phyloP scores from a whole-genome alignment of 1,140 invertebrate species.

The Orius insidiosus region DNA sequence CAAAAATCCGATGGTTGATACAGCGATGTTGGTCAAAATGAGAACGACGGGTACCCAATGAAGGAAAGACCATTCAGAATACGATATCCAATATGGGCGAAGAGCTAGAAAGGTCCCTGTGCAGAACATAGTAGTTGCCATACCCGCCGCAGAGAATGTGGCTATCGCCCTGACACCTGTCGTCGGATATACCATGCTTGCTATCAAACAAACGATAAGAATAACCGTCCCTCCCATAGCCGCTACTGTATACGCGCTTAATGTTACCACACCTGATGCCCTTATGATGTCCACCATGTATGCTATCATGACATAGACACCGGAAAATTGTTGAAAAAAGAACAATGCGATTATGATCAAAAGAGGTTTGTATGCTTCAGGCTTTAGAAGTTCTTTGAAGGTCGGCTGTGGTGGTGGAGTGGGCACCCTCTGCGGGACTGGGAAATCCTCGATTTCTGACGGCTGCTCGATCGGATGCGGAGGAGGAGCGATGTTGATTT shows the following conservation, averaged over 20 bases:
- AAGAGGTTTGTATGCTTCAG: constrained; percentile 30
- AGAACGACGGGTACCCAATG: constrained; percentile 30
- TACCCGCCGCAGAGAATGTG: too few species aligned
- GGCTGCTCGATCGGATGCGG: neutral
- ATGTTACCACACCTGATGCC: constrained; percentile 29
- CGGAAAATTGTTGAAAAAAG: constrained; percentile 37
- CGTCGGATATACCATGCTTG: constrained; percentile 32
- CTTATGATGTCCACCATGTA: constrained; percentile 42
- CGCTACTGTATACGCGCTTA: constrained; percentile 22
- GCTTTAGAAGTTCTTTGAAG: constrained; percentile 18
- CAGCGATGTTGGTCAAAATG: constrained; percentile 32
- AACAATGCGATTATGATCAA: constrained; percentile 31
- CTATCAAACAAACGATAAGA: constrained; percentile 31
- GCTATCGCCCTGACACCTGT: constrained; percentile 32
- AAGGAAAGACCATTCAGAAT: too few species aligned
- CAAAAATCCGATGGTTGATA: constrained; percentile 33
- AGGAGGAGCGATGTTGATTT: constrained; percentile 14
- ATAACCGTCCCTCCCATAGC: constrained; percentile 33
- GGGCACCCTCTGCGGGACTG: neutral
- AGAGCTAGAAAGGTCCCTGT: too few species aligned
- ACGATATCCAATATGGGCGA: too few species aligned
- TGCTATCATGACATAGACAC: constrained; percentile 45
- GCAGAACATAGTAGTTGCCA: too few species aligned
- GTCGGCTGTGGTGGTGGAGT: constrained; percentile 4
- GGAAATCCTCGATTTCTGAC: constrained; percentile 7